A percentile compares a stretch with the other conserved stretches of the same genome.
phyloP scores from a whole-genome alignment of 2,888 invertebrate genomes.

The Endomychus coccineus region DNA sequence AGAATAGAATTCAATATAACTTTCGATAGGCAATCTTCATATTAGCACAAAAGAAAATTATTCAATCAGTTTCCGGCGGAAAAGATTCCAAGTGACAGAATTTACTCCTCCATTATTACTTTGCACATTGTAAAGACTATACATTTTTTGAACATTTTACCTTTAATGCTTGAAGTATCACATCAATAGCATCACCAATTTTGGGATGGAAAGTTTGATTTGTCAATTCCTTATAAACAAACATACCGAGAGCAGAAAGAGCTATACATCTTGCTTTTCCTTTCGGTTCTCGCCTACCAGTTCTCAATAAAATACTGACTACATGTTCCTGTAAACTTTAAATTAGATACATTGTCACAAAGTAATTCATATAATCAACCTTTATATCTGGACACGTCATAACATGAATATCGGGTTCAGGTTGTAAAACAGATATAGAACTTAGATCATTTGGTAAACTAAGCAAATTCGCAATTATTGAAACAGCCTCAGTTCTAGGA shows the following conservation, averaged over 20 bases:
- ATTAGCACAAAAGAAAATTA: too few species aligned
- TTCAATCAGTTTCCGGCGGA: too few species aligned
- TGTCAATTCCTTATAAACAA: slow-evolving; percentile 58
- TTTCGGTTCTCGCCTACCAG: slow-evolving; percentile 82
- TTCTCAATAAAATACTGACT: slow-evolving; percentile 76
- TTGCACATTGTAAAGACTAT: too few species aligned
- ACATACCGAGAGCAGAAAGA: slow-evolving; percentile 74
- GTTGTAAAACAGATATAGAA: slow-evolving; percentile 49
- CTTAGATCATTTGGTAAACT: slow-evolving; percentile 67
- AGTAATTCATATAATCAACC: slow-evolving; percentile 39
- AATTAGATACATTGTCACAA: neutral
- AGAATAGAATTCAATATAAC: too few species aligned
- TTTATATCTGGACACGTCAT: slow-evolving; percentile 69
- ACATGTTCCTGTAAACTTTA: slow-evolving; percentile 65
- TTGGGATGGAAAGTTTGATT: slow-evolving; percentile 56
- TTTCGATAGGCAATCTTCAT: too few species aligned
- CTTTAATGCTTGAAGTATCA: slow-evolving; percentile 60
- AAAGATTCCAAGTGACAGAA: too few species aligned
- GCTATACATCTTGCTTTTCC: slow-evolving; percentile 84
- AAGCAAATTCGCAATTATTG: slow-evolving; percentile 78
- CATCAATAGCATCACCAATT: slow-evolving; percentile 60
- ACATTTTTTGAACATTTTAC: too few species aligned
- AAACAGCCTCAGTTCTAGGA: slow-evolving; percentile 85
- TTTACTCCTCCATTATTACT: too few species aligned
- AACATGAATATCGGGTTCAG: slow-evolving; percentile 50